Evolutionary conservation across 2,113 vertebrate species (phyloP).

Genomic region (Eolophus roseicapilla): DNA sequence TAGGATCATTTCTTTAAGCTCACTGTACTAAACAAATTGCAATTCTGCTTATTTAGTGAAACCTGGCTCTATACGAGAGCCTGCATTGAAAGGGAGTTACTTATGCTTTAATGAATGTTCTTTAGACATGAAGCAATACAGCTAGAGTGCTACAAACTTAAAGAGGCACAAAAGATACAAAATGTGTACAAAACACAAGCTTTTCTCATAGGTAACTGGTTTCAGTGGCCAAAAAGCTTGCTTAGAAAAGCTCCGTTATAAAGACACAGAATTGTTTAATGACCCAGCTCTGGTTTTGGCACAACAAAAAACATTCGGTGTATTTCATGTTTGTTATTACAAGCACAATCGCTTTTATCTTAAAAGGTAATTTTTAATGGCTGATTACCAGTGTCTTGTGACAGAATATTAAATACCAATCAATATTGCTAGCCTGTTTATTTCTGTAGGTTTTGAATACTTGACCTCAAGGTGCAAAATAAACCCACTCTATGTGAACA

Average conservation of each 20-base stretch:
- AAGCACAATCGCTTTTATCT: neutral
- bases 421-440: neutral
- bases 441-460: neutral
- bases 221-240: neutral
- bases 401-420: neutral
- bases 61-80: neutral
- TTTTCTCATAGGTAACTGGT: neutral
- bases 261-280: neutral
- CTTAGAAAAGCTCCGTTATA: neutral
- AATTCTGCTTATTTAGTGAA: neutral
- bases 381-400: neutral
- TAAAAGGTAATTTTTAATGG: neutral
- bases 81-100: neutral
- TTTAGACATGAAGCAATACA: neutral
- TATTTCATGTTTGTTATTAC: neutral
- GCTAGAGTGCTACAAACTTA: neutral
- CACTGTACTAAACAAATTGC: neutral
- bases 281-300: neutral
- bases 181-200: neutral
- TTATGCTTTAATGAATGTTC: neutral
- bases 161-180: neutral
- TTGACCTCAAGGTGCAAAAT: neutral
- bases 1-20: neutral
- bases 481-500: neutral
- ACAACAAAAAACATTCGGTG: neutral